These are phyloP conservation scores for Sminthopsis crassicaudata DNA, from an alignment of 2,113 vertebrate species.

Conservation along the genomic window DNA sequence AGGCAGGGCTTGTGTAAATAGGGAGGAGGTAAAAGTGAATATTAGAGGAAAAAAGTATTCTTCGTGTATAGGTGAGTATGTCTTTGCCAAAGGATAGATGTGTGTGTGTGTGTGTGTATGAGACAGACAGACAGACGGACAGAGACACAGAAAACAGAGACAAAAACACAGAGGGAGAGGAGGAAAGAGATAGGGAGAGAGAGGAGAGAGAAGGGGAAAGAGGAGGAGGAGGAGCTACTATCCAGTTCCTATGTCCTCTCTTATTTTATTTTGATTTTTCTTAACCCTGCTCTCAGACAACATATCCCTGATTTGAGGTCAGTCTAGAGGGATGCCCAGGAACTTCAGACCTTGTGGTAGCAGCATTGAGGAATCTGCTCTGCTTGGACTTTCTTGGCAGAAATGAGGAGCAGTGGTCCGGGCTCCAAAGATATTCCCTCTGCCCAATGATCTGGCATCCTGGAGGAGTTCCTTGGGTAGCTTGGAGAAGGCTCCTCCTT, in stretches of 20 bases:
- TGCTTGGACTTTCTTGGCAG: background rate
- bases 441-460: background rate
- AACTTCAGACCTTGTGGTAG: background rate
- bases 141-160: too few relatives aligned
- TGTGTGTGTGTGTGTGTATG: background rate
- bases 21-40: background rate
- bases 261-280: background rate
- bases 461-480: background rate
- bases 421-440: background rate
- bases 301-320: background rate
- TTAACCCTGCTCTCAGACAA: background rate
- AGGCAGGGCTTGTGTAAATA: background rate
- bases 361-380: background rate
- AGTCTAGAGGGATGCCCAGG: background rate
- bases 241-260: background rate
- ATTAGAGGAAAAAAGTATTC: accelerated
- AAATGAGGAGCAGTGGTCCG: background rate
- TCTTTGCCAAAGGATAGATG: background rate
- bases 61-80: slow-evolving; percentile 1
- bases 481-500: background rate
- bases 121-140: too few relatives aligned
- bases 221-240: background rate
- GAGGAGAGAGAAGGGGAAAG: too few relatives aligned
- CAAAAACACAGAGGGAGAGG: too few relatives aligned
- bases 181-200: background rate